A percentile compares a stretch with the other conserved stretches of the same genome.
These are phyloP conservation scores for Halictus ligatus DNA, from an alignment of 2,888 invertebrate genomes.

Conservation along the genomic window DNA sequence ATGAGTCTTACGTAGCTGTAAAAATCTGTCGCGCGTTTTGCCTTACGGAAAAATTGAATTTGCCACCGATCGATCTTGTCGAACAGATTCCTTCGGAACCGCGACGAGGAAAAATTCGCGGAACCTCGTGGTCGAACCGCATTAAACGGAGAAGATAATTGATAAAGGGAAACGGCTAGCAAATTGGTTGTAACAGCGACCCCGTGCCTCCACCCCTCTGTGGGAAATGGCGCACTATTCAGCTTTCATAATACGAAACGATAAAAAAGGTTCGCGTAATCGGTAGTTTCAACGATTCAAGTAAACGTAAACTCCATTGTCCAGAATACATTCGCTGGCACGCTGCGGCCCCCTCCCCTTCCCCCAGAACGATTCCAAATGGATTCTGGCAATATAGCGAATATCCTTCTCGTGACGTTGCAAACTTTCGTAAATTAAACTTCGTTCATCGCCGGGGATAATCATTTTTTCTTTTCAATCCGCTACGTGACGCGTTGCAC, in stretches of 20 bases:
- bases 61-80: neutral
- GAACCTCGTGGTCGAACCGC: neutral
- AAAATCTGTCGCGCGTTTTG: too few species aligned
- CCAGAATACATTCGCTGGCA: constrained; percentile 51
- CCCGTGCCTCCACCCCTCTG: neutral
- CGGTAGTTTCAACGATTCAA: constrained; percentile 42
- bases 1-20: too few species aligned
- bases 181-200: neutral
- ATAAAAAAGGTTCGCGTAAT: constrained; percentile 50
- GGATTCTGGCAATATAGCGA: constrained; percentile 55
- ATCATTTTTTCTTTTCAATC: constrained; percentile 43
- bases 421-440: constrained; percentile 64
- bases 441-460: constrained; percentile 53
- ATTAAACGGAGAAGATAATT: neutral
- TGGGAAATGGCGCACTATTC: neutral
- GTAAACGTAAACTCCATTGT: constrained; percentile 47
- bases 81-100: neutral
- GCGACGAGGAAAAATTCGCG: neutral
- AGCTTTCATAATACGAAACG: constrained; percentile 2
- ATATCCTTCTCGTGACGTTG: constrained; percentile 55
- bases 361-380: constrained; percentile 48
- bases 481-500: constrained; percentile 2
- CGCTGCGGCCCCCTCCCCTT: constrained; percentile 10
- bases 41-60: neutral
- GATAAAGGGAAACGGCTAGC: neutral